Evolutionary conservation across 2,113 vertebrate genomes (phyloP), one percentile per base, ranked within the genome.

Genomic region (Colinus virginianus): DNA sequence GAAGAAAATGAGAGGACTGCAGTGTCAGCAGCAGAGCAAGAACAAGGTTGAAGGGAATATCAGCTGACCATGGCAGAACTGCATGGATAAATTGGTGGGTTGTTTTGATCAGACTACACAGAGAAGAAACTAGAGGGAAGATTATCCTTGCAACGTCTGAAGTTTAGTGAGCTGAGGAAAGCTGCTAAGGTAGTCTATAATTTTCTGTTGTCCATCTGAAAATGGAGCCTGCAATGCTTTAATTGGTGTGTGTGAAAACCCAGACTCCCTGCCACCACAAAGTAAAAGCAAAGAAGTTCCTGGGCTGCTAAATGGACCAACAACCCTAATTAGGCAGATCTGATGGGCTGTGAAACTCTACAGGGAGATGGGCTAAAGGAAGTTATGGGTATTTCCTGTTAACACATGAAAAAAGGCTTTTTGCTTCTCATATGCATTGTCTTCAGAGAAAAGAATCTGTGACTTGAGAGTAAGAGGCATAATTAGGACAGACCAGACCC

Each of bases 401-500:
- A 78, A 63, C 78, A 83, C 59, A 86, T 83, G 88, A 85, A 71
- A 93, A 77, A 93, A 93, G 61, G 55, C 64, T 83, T 83, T 91
- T 87, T 90, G 67, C 19, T 78, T 83, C 82, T 87, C 38, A 11
- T 63, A 26, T 56, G 87, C 76, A 77, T 67, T 30, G 23, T 11
- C 17, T 71, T 87, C 84, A 74, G 76, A 90, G 78, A 88, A 95
- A 90, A 88, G 85, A 94, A 15, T 72, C 81, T 88, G 76, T 91
- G 91, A 96, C 87, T 84, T 92, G 56, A 70, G 75, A 92, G 43
- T 93, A 93, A 88, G 78, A 94, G 63, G 82, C 67, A 38, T 87
- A 89, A 90, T 51, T 95, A 75, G 69, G 83, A 83, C 72, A 63
- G 56, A 90, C 34, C 38, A 19, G 88, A 51, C 51, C 43, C 56